Conservation (phyloP, 2,888 invertebrate genomes). For the Agonopterix heracliana region DNA sequence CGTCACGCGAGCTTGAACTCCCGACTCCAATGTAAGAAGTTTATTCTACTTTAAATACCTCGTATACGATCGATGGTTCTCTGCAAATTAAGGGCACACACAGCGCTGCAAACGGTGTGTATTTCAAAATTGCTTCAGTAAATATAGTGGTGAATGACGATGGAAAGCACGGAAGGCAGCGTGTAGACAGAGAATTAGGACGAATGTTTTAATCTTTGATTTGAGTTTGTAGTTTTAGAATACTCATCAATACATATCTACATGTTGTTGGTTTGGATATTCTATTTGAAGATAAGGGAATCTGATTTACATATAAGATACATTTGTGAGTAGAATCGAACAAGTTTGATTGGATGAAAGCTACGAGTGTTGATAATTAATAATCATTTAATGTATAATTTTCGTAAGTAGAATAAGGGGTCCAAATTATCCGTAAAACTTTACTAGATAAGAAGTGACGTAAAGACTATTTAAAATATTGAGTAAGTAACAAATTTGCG, state of each 20-base stretch:
- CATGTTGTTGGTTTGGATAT: too few relatives aligned
- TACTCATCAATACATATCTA: too few relatives aligned
- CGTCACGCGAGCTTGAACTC: conserved; percentile 45
- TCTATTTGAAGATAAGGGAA: too few relatives aligned
- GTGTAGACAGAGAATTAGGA: too few relatives aligned
- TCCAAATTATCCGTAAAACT: conserved; percentile 23
- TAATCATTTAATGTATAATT: too few relatives aligned
- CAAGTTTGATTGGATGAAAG: too few relatives aligned
- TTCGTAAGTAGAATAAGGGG: conserved; percentile 1
- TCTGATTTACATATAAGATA: too few relatives aligned
- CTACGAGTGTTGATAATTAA: too few relatives aligned
- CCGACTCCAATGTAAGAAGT: conserved; percentile 40
- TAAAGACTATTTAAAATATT: conserved; percentile 64
- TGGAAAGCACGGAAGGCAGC: too few relatives aligned
- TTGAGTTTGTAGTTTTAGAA: too few relatives aligned
- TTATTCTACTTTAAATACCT: conserved; percentile 56
- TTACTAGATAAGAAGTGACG: conserved; percentile 50
- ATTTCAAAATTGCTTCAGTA: conserved; percentile 3
- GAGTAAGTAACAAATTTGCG: conserved; percentile 67
- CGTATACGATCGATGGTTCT: conserved; percentile 40
- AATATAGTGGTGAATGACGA: not conserved
- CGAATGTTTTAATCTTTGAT: too few relatives aligned
- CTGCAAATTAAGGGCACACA: conserved; percentile 34
- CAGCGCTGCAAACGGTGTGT: conserved; percentile 11
- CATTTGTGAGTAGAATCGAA: too few relatives aligned